A percentile compares a stretch with the other conserved stretches of the same genome.
Evolutionary conservation across 1,140 invertebrate species (phyloP).

Genomic region (Drosophila aff.): DNA sequence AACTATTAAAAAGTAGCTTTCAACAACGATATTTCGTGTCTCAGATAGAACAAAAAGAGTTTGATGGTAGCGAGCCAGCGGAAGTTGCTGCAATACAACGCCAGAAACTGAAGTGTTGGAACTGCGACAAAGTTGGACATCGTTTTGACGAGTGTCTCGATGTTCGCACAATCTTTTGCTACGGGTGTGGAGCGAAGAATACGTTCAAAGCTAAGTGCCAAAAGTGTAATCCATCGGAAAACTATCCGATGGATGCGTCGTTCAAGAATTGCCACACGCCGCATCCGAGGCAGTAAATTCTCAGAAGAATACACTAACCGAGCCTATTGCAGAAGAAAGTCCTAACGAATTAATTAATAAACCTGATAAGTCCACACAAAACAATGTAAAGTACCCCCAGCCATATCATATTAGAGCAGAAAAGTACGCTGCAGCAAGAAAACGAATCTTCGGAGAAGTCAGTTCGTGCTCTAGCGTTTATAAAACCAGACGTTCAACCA

Average conservation of each 20-base stretch:
- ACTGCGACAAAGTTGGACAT: no score
- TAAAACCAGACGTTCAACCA: neutral
- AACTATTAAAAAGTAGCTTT: no score
- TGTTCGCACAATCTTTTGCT: no score
- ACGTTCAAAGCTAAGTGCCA: neutral
- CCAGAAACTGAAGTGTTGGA: no score
- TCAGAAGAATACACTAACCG: neutral
- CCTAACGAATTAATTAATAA: neutral
- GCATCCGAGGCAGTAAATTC: conserved; percentile 1
- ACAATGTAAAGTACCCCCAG: neutral
- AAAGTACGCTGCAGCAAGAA: neutral
- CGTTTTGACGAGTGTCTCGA: no score
- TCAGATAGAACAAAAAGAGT: no score
- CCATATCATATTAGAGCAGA: neutral
- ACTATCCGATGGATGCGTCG: neutral
- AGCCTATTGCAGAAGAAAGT: neutral
- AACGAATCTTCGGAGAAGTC: neutral
- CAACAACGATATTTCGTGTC: no score
- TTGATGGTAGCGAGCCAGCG: no score
- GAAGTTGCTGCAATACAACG: no score
- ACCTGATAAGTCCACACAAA: neutral
- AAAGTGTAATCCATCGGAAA: neutral
- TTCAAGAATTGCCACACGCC: neutral
- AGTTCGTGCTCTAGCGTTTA: neutral
- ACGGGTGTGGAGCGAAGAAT: no score